Percentiles rank a stretch among this genome's conserved stretches.
Evolutionary conservation across 2,888 invertebrate species (phyloP).

Genomic region (Acanthococcus lagerstroemiae): DNA sequence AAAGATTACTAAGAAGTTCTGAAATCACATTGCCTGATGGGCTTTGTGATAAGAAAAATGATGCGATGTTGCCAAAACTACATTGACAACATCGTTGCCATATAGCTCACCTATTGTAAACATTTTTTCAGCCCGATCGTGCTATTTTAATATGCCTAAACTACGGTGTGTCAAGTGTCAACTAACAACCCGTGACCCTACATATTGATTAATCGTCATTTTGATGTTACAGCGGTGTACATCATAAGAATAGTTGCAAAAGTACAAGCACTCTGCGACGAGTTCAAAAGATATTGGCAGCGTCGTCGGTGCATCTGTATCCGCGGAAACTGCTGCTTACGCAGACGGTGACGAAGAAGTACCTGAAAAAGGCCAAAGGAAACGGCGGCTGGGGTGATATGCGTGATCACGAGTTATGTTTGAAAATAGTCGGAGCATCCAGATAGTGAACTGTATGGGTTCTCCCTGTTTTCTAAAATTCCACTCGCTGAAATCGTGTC

Average conservation of each 20-base stretch:
- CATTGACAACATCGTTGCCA: too few relatives aligned
- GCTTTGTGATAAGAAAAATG: too few relatives aligned
- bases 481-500: too few relatives aligned
- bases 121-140: too few relatives aligned
- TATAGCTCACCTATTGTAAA: too few relatives aligned
- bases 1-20: too few relatives aligned
- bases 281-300: slow-evolving; percentile 66
- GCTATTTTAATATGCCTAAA: too few relatives aligned
- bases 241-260: slow-evolving; percentile 89
- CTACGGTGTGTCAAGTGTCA: background rate
- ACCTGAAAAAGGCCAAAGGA: slow-evolving; percentile 63
- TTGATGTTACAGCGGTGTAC: slow-evolving; percentile 80
- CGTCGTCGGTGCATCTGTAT: slow-evolving; percentile 60
- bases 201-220: too few relatives aligned
- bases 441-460: slow-evolving; percentile 5
- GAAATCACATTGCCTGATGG: too few relatives aligned
- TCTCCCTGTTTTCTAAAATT: background rate
- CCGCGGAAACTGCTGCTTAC: slow-evolving; percentile 58
- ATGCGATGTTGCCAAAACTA: too few relatives aligned
- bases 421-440: slow-evolving; percentile 37
- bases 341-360: slow-evolving; percentile 58
- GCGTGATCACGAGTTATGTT: slow-evolving; percentile 57
- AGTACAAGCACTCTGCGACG: slow-evolving; percentile 74
- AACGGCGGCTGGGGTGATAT: slow-evolving; percentile 97
- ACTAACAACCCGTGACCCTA: background rate